Evolutionary conservation across 37 sponge, comb jelly and placozoan species (phyloP).

Genomic region (Chondrosia reniformis): DNA sequence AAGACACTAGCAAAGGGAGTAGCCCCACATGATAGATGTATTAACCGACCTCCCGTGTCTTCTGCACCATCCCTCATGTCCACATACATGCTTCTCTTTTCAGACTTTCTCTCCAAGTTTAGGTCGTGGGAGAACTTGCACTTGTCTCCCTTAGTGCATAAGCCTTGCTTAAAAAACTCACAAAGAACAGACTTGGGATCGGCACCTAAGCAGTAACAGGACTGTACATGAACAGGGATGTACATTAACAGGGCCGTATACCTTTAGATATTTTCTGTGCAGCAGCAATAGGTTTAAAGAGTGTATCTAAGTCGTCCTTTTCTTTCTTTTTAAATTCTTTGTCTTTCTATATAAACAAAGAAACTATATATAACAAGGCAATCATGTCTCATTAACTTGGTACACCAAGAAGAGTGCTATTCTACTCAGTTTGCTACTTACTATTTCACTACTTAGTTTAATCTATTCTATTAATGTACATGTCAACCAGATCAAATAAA

Average conservation of each 20-base stretch:
- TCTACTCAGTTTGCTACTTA: too few relatives aligned
- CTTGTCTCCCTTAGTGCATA: slow-evolving; percentile 95
- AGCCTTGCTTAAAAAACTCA: slow-evolving; percentile 94
- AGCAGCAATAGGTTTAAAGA: slow-evolving; percentile 72
- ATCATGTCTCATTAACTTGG: background rate
- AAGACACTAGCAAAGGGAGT: too few relatives aligned
- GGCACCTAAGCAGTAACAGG: too few relatives aligned
- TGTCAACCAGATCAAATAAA: too few relatives aligned
- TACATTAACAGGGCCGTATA: background rate
- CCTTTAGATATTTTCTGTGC: slow-evolving; percentile 64
- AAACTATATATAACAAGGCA: background rate
- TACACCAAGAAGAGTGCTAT: too few relatives aligned
- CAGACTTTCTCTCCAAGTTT: slow-evolving; percentile 76
- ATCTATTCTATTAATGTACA: too few relatives aligned
- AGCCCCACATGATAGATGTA: background rate
- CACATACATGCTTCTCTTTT: slow-evolving; percentile 92
- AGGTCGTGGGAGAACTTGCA: slow-evolving; percentile 99
- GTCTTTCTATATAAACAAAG: slow-evolving; percentile 42
- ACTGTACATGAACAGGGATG: too few relatives aligned
- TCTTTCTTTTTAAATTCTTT: slow-evolving; percentile 53
- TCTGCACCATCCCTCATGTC: slow-evolving; percentile 86
- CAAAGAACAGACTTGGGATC: slow-evolving; percentile 97
- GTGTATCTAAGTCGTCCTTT: slow-evolving; percentile 64
- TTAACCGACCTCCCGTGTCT: background rate
- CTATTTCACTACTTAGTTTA: too few relatives aligned